Evolutionary conservation across 2,113 vertebrate genomes (phyloP).

Genomic region (Elephantulus edwardii): DNA sequence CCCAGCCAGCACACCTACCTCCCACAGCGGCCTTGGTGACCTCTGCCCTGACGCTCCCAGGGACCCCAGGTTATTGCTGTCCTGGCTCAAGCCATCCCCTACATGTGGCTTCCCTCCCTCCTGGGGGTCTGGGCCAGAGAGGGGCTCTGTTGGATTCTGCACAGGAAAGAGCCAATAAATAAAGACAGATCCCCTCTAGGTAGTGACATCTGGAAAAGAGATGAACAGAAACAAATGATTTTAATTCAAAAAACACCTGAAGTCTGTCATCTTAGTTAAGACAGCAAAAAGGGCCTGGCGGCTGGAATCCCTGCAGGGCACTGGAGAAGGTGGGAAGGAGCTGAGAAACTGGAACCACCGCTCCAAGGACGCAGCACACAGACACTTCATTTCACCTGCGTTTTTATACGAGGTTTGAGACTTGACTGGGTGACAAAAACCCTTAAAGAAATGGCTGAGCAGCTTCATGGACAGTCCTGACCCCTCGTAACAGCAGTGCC

Average conservation of each 20-base stretch:
- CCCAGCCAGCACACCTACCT: neutral
- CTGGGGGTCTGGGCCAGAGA: neutral
- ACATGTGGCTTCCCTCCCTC: neutral
- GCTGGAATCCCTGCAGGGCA: neutral
- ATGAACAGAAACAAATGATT: constrained; percentile 39
- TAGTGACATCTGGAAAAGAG: constrained; percentile 72
- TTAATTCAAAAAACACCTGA: constrained; percentile 64
- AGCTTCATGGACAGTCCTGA: neutral
- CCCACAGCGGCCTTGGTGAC: neutral
- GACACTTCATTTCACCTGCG: neutral
- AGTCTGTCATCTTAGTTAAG: constrained; percentile 46
- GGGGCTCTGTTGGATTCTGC: neutral
- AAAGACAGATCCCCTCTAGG: constrained; percentile 43
- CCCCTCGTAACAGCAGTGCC: accelerated
- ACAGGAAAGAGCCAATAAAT: constrained; percentile 68
- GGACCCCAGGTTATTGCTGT: neutral
- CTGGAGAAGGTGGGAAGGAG: neutral
- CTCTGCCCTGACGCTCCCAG: accelerated
- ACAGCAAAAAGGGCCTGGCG: neutral
- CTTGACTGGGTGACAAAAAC: neutral
- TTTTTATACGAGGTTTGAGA: neutral
- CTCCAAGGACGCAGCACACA: accelerated
- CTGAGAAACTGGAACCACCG: neutral
- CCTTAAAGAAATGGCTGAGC: neutral
- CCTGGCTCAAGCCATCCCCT: neutral